A percentile compares a stretch with the other conserved stretches of the same genome.
These are phyloP conservation scores for Anoplius nigerrimus DNA, from an alignment of 2,888 invertebrate genomes.

Conservation along the genomic window DNA sequence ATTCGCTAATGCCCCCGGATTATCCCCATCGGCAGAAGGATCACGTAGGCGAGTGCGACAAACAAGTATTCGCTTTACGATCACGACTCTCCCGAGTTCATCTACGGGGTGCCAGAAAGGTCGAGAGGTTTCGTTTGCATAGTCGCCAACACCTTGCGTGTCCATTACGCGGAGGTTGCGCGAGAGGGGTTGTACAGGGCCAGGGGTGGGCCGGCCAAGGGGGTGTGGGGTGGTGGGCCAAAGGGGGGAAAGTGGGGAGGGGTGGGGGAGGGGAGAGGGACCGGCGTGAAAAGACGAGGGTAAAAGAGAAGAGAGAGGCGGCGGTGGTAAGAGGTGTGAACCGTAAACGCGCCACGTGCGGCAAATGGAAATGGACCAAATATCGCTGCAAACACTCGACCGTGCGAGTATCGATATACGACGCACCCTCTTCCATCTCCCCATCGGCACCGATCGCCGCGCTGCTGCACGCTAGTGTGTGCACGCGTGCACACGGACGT, in stretches of 20 bases:
- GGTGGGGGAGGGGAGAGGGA: slow-evolving; percentile 21
- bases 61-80: slow-evolving; percentile 22
- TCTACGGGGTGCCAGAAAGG: slow-evolving; percentile 47
- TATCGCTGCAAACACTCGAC: slow-evolving; percentile 72
- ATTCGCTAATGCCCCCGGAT: no score
- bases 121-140: slow-evolving; percentile 67
- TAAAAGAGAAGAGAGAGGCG: slow-evolving; percentile 1
- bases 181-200: neutral
- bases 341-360: slow-evolving; percentile 73
- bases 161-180: slow-evolving; percentile 64
- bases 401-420: slow-evolving; percentile 70
- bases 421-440: slow-evolving; percentile 62
- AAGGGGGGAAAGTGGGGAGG: slow-evolving; percentile 31
- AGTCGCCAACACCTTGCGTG: slow-evolving; percentile 71
- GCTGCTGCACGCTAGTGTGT: slow-evolving; percentile 43
- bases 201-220: neutral
- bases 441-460: slow-evolving; percentile 51
- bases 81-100: slow-evolving; percentile 34
- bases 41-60: slow-evolving; percentile 19
- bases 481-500: slow-evolving; percentile 28
- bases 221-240: slow-evolving; percentile 29
- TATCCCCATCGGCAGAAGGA: no score
- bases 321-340: slow-evolving; percentile 68
- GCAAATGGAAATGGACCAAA: slow-evolving; percentile 74
- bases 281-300: slow-evolving; percentile 7